A percentile compares a stretch with the other conserved stretches of the same genome.
Evolutionary conservation across 1,140 invertebrate genomes (phyloP).

Genomic region (Eueides isabella): DNA sequence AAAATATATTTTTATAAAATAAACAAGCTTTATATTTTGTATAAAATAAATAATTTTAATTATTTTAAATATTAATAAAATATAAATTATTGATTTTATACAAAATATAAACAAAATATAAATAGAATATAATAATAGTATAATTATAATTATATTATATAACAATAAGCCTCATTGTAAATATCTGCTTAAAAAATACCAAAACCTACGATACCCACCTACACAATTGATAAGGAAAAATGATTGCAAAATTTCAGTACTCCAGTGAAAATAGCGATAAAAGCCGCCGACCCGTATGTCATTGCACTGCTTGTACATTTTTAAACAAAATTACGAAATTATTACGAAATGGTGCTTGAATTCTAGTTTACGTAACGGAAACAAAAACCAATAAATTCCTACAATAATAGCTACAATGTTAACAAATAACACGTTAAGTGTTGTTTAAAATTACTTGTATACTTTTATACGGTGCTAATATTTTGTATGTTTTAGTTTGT

Average conservation of each 20-base stretch:
- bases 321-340: constrained; percentile 11
- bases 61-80: too few relatives aligned
- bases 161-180: too few relatives aligned
- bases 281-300: constrained; percentile 25
- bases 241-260: constrained; percentile 31
- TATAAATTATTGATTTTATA: too few relatives aligned
- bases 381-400: constrained; percentile 10
- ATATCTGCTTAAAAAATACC: neutral
- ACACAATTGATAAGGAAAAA: constrained; percentile 14
- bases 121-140: too few relatives aligned
- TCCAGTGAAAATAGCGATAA: constrained; percentile 27
- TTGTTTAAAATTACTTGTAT: neutral
- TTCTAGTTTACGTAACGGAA: constrained; percentile 22
- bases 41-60: too few relatives aligned
- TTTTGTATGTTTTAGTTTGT: too few relatives aligned
- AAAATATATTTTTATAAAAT: too few relatives aligned
- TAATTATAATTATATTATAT: neutral
- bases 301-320: neutral
- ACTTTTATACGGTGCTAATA: neutral
- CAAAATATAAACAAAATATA: too few relatives aligned
- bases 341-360: constrained; percentile 23
- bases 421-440: neutral
- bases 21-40: too few relatives aligned
- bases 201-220: constrained; percentile 14
- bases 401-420: neutral